Evolutionary conservation across 2,113 vertebrate genomes (phyloP).

Genomic region (Gavialis gangeticus): DNA sequence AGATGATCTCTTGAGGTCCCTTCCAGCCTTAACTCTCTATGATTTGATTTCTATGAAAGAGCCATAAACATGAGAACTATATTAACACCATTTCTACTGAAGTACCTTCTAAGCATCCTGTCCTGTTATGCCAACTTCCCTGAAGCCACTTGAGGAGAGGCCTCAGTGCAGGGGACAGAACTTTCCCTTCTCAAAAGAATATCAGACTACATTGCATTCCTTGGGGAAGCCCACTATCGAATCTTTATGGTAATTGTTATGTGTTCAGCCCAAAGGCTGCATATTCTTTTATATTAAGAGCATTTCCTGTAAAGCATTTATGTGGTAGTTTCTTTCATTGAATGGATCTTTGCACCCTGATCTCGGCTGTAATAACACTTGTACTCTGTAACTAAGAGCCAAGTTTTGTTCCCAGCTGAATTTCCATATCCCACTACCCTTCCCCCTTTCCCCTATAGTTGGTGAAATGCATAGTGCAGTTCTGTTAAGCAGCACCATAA

Average conservation of each 20-base stretch:
- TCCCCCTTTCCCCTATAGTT: background rate
- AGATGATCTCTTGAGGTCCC: too few relatives aligned
- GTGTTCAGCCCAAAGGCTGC: background rate
- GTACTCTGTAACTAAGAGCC: constrained; percentile 30
- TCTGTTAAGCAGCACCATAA: constrained; percentile 62
- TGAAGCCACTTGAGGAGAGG: background rate
- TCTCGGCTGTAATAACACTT: constrained; percentile 8
- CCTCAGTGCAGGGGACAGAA: background rate
- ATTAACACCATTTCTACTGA: fast-evolving
- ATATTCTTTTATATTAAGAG: background rate
- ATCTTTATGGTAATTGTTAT: background rate
- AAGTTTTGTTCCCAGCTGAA: constrained; percentile 43
- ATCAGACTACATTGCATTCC: background rate
- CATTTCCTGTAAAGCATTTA: background rate
- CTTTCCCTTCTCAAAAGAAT: background rate
- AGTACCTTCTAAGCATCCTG: background rate
- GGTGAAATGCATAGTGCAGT: constrained; percentile 37
- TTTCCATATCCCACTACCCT: background rate
- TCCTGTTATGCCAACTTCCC: background rate
- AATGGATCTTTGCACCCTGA: constrained; percentile 13
- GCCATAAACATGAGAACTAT: background rate
- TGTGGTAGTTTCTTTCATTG: fast-evolving
- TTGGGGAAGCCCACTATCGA: background rate
- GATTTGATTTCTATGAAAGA: background rate
- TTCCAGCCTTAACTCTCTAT: too few relatives aligned